Base-by-base conservation (phyloP, 2,888 invertebrate species). In the Pristionchus japonicus region DNA sequence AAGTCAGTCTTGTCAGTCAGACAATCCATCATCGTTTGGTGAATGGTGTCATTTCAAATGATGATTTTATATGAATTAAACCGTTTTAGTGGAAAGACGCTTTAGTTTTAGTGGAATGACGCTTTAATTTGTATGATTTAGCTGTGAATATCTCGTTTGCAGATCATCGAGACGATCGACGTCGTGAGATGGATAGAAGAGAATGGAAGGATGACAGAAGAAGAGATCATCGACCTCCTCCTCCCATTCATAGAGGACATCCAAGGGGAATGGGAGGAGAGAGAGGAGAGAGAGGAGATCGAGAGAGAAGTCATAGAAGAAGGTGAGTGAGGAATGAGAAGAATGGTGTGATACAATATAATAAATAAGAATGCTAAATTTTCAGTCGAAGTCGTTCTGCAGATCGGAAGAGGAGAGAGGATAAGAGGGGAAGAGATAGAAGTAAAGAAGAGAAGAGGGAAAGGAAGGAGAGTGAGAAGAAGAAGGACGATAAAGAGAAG, bases 331-430 rank as follows among this genome's bases (percentile, higher is more conserved):
- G n/a, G n/a, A n/a, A n/a, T n/a, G n/a, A n/a, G n/a, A n/a, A n/a
- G n/a, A n/a, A n/a, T n/a, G n/a, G n/a, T n/a, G n/a, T n/a, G n/a
- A n/a, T n/a, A n/a, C n/a, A n/a, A n/a, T n/a, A n/a, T n/a, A n/a
- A n/a, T n/a, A n/a, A n/a, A n/a, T n/a, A n/a, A n/a, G 27, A 31
- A 4, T 1, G 11, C 15, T 11, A 20, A 31, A 31, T 43, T 77
- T 52, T 61, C 20, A 64, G 61, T 85, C 85, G 85, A 6, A 47
- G 43, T 85, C 85, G 85, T 0, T 67, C 86, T 9, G 37, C 13
- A 2, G 86, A 86, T 37, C 17, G 47, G 34, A 86, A 70, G 86
- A 86, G 70, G n/a, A 86, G 86, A 57, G 86, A 86, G 31, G 86
- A 70, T 6, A 86, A 70, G 15, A 47, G 70, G n/a, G 23, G 49